Percentiles rank a stretch among this genome's conserved stretches.
Conservation (phyloP, 2,888 invertebrate species). For the Dorcus parallelipipedus region DNA sequence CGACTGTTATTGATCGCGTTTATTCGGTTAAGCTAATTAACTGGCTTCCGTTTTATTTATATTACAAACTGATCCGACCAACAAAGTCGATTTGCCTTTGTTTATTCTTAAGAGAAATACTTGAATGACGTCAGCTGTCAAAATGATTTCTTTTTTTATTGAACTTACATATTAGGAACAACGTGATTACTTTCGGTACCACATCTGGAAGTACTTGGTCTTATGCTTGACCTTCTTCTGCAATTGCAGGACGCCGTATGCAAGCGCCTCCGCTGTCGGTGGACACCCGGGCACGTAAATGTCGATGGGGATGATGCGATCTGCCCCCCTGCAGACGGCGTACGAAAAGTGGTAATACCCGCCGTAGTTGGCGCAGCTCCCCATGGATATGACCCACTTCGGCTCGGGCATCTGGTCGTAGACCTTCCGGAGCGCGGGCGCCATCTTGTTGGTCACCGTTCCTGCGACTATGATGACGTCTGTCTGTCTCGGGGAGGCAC, state of each 20-base stretch:
- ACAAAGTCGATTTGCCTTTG: no score
- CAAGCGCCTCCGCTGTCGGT: slow-evolving; percentile 87
- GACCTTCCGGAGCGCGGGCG: slow-evolving; percentile 60
- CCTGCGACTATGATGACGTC: slow-evolving; percentile 65
- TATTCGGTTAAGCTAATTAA: no score
- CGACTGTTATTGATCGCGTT: no score
- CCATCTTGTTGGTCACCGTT: slow-evolving; percentile 68
- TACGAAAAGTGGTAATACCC: slow-evolving; percentile 78
- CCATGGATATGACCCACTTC: slow-evolving; percentile 74
- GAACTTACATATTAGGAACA: no score
- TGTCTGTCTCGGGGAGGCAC: slow-evolving; percentile 60
- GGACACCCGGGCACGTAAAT: slow-evolving; percentile 93
- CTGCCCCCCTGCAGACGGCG: slow-evolving; percentile 73
- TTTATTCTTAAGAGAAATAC: no score
- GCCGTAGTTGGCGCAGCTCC: slow-evolving; percentile 74
- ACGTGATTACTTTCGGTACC: slow-evolving; percentile 36
- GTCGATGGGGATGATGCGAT: slow-evolving; percentile 78
- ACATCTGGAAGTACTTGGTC: slow-evolving; percentile 56
- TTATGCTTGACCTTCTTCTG: slow-evolving; percentile 81
- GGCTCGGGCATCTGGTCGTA: slow-evolving; percentile 66
- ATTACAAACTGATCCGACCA: no score
- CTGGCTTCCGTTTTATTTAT: no score
- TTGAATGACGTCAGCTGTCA: no score
- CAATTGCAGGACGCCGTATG: slow-evolving; percentile 80
- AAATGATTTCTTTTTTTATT: no score